A percentile compares a stretch with the other conserved stretches of the same genome.
Evolutionary conservation across 1,140 invertebrate genomes (phyloP).

Genomic region (Drosophila kepulauana): DNA sequence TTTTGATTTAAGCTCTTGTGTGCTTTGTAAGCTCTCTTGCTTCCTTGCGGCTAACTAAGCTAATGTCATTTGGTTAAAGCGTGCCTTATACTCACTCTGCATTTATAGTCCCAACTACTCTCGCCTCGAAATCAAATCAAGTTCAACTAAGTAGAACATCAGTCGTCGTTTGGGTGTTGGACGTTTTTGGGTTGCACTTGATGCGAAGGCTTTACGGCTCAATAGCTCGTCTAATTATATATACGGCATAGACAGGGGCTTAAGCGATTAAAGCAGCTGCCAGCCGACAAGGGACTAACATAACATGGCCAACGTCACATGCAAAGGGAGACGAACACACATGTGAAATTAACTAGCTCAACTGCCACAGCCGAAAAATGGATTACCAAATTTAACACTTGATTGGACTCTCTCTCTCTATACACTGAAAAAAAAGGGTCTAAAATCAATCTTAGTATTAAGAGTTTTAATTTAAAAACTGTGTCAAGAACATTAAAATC

Average conservation of each 20-base stretch:
- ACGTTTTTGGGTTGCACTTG: constrained; percentile 3
- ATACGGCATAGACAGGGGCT: constrained; percentile 45
- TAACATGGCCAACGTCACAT: constrained; percentile 42
- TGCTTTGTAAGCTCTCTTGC: too few relatives aligned
- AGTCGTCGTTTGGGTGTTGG: constrained; percentile 20
- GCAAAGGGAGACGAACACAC: constrained; percentile 54
- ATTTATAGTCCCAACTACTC: constrained; percentile 4
- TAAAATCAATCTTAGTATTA: too few relatives aligned
- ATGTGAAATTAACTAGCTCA: constrained; percentile 65
- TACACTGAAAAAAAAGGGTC: too few relatives aligned
- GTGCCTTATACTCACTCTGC: background rate
- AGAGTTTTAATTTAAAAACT: too few relatives aligned
- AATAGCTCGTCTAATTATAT: constrained; percentile 74
- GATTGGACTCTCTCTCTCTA: constrained; percentile 42
- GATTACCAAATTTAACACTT: constrained; percentile 78
- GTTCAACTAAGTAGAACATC: constrained; percentile 57
- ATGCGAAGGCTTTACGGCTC: constrained; percentile 60
- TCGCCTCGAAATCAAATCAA: constrained; percentile 66
- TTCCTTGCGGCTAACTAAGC: background rate
- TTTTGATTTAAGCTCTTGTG: too few relatives aligned
- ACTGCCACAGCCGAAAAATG: constrained; percentile 53
- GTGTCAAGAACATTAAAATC: too few relatives aligned
- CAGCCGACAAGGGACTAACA: constrained; percentile 2
- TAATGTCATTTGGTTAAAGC: background rate
- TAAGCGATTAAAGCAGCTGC: constrained; percentile 13